Conservation (phyloP, 23 tunicate genomes). For the Styela plicata region DNA sequence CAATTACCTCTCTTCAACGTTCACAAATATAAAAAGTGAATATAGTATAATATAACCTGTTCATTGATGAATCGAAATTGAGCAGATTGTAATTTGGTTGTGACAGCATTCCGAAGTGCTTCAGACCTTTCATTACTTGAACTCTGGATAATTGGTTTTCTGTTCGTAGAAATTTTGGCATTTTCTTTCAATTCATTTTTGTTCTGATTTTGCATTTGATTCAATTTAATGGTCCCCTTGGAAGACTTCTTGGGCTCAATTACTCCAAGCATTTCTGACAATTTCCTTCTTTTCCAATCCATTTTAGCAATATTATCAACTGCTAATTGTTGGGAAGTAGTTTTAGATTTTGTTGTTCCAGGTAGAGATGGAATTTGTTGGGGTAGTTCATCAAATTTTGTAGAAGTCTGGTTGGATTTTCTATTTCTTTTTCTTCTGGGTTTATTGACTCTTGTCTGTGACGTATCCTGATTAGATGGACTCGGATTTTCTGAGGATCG, state of each 20-base stretch:
- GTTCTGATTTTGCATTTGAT: neutral
- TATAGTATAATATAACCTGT: constrained; percentile 30
- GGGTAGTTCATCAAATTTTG: neutral
- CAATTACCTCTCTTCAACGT: too few species aligned
- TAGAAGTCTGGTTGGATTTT: neutral
- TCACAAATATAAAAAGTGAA: too few species aligned
- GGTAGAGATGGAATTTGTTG: too few species aligned
- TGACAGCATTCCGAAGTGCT: constrained; percentile 4
- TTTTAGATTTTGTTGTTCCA: neutral
- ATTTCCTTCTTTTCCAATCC: neutral
- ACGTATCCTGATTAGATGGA: neutral
- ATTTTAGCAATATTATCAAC: neutral
- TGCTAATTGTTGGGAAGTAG: neutral
- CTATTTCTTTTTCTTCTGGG: neutral
- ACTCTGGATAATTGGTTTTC: neutral
- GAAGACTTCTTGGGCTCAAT: neutral
- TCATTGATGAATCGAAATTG: constrained; percentile 46
- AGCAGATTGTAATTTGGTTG: constrained; percentile 26
- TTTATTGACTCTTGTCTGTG: neutral
- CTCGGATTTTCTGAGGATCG: neutral
- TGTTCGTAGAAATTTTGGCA: too few species aligned
- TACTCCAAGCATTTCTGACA: neutral
- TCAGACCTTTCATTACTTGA: neutral
- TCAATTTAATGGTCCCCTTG: neutral
- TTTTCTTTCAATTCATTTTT: too few species aligned